A percentile compares a stretch with the other conserved stretches of the same genome.
These are phyloP conservation scores for Disparrhopalites patrizii DNA, from an alignment of 2,888 invertebrate species.

Conservation along the genomic window DNA sequence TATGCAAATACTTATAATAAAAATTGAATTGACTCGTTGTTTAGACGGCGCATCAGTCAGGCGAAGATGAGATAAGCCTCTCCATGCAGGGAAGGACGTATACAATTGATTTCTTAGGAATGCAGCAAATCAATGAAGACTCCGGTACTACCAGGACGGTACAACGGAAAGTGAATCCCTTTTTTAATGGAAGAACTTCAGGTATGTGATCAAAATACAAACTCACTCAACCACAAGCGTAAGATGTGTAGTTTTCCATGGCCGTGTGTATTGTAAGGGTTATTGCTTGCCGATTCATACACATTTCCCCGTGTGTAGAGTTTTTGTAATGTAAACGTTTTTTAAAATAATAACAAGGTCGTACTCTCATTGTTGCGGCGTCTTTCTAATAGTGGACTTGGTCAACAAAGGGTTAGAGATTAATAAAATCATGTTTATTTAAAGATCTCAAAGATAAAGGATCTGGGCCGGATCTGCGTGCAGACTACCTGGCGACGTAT, in stretches of 20 bases:
- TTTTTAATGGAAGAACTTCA: conserved; percentile 40
- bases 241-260: neutral
- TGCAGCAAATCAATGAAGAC: conserved; percentile 98
- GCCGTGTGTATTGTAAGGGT: neutral
- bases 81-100: conserved; percentile 89
- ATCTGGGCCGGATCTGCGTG: conserved; percentile 59
- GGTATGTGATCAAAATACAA: too few species aligned
- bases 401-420: neutral
- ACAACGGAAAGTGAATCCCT: conserved; percentile 63
- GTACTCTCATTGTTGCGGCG: neutral
- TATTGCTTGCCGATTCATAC: too few species aligned
- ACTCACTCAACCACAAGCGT: neutral
- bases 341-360: neutral
- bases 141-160: conserved; percentile 91
- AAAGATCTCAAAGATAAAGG: conserved; percentile 27
- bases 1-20: neutral
- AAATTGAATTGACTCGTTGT: neutral
- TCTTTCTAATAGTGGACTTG: neutral
- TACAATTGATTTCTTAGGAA: conserved; percentile 91
- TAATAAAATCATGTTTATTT: neutral
- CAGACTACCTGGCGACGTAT: conserved; percentile 67
- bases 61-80: conserved; percentile 92
- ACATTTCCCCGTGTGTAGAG: too few species aligned
- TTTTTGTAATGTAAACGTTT: neutral
- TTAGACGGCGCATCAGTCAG: conserved; percentile 79